A percentile compares a stretch with the other conserved stretches of the same genome.
Evolutionary conservation across 2,797 vertebrate species (phyloP).

Genomic region (Manis pentadactyla): DNA sequence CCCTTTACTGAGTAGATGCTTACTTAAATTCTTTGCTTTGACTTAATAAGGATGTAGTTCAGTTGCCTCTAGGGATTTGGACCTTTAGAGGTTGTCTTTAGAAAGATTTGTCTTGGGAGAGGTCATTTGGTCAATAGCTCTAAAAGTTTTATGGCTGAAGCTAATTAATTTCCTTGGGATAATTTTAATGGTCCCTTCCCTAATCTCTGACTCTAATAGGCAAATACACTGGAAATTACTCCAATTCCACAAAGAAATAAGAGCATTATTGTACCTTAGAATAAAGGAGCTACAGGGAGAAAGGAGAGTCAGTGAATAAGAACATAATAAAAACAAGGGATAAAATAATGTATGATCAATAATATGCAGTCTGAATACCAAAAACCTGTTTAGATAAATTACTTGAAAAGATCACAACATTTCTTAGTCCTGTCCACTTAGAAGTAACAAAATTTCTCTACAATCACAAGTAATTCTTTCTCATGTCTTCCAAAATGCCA

Average conservation of each 20-base stretch:
- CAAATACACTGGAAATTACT: constrained; percentile 10
- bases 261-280: neutral
- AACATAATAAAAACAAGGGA: neutral
- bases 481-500: constrained; percentile 44
- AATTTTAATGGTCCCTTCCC: neutral
- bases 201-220: constrained; percentile 14
- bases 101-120: constrained; percentile 27
- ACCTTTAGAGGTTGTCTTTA: neutral
- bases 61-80: neutral
- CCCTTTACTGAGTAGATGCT: neutral
- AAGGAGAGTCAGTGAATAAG: neutral
- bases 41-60: neutral
- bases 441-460: constrained; percentile 46
- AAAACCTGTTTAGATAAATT: constrained; percentile 40
- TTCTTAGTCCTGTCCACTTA: constrained; percentile 5
- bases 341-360: neutral
- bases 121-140: neutral
- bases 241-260: constrained; percentile 23
- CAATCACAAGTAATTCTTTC: constrained; percentile 56
- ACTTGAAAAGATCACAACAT: constrained; percentile 46
- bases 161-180: constrained; percentile 47
- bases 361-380: neutral
- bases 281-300: neutral
- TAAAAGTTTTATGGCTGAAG: constrained; percentile 29
- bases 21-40: constrained; percentile 32